Conservation (phyloP, 2,888 invertebrate species). For the Pachycephus smyrnensis region DNA sequence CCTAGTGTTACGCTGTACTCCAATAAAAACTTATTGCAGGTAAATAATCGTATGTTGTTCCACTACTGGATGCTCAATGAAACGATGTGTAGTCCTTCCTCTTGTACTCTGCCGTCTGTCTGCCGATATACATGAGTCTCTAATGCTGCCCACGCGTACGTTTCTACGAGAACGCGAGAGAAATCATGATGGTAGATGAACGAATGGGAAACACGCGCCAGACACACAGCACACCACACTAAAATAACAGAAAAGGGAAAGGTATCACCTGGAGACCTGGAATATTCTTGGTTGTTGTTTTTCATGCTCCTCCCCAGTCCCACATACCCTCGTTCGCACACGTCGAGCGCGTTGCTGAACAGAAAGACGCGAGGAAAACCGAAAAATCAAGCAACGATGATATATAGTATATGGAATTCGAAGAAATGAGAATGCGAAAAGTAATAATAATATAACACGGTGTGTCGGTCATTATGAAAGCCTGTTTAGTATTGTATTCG, state of each 20-base stretch:
- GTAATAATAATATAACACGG: conserved; percentile 22
- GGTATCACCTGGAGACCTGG: neutral
- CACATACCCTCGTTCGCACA: neutral
- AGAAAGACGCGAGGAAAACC: conserved; percentile 18
- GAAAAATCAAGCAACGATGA: conserved; percentile 22
- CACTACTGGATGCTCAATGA: neutral
- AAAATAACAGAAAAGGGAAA: neutral
- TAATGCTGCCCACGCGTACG: neutral
- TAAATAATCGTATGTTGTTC: neutral
- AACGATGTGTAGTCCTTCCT: neutral
- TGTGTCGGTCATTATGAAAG: conserved; percentile 40
- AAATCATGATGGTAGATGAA: neutral
- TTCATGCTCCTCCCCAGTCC: neutral
- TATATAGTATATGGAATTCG: conserved; percentile 3
- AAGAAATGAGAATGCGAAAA: conserved; percentile 20
- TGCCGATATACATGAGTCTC: neutral
- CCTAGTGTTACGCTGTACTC: neutral
- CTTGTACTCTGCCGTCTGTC: neutral
- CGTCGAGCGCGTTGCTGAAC: conserved; percentile 16
- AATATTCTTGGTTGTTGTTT: neutral
- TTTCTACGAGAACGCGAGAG: neutral
- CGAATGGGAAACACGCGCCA: neutral
- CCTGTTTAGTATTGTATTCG: conserved; percentile 45
- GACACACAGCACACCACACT: neutral
- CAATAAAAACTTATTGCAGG: neutral